A percentile compares a stretch with the other conserved stretches of the same genome.
Conservation (phyloP, 2,113 vertebrate genomes). For the Ammospiza nelsoni region DNA sequence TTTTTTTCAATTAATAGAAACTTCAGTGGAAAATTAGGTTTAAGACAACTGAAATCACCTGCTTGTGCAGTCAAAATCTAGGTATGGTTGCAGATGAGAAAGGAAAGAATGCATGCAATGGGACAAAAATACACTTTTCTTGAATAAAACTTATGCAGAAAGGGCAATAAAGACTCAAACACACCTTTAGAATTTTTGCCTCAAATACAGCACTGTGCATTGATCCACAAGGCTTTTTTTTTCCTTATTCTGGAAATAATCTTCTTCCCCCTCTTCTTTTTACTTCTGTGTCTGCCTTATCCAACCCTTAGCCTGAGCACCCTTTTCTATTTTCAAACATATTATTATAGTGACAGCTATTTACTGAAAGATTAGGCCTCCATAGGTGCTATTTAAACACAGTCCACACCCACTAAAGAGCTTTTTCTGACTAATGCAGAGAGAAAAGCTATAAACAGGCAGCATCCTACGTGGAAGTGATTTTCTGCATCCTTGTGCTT, state of each 20-base stretch:
- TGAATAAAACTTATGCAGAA: not conserved
- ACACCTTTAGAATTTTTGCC: not conserved
- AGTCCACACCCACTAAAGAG: not conserved
- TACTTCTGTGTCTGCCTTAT: not conserved
- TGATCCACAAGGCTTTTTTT: not conserved
- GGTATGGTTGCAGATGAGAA: not conserved
- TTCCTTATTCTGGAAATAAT: not conserved
- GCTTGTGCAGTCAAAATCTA: not conserved
- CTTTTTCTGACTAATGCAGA: not conserved
- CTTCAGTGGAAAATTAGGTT: not conserved
- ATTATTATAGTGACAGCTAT: not conserved
- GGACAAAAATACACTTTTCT: not conserved
- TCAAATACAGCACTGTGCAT: not conserved
- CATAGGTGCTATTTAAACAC: not conserved
- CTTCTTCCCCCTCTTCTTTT: not conserved
- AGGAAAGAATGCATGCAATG: accelerated
- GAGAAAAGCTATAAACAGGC: not conserved
- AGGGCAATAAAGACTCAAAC: not conserved
- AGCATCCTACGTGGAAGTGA: not conserved
- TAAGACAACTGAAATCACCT: not conserved
- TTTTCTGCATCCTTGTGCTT: not conserved
- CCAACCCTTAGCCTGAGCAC: not conserved
- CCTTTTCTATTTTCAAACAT: not conserved
- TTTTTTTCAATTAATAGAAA: not conserved
- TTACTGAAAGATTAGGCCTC: not conserved